These are phyloP conservation scores for Rhyacophila brunnea DNA, from an alignment of 1,140 invertebrate genomes.

Conservation along the genomic window DNA sequence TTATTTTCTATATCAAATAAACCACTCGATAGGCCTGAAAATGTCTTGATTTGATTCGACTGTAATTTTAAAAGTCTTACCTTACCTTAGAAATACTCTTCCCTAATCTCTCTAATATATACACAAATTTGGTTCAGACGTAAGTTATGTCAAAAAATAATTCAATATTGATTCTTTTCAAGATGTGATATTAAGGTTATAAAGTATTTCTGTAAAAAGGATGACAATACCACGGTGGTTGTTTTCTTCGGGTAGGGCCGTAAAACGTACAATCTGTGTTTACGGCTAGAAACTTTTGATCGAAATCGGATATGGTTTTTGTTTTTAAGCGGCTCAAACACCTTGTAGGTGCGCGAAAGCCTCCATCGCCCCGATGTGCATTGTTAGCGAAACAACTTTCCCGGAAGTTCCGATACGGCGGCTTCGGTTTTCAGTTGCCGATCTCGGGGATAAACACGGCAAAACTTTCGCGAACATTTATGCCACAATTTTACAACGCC, in stretches of 20 bases:
- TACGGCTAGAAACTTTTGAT: constrained; percentile 31
- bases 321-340: constrained; percentile 11
- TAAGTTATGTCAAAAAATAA: no score
- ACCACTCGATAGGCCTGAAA: no score
- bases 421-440: constrained; percentile 2
- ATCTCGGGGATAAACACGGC: constrained; percentile 5
- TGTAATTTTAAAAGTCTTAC: no score
- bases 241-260: constrained; percentile 3
- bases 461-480: constrained; percentile 26
- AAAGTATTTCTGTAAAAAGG: no score
- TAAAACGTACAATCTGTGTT: constrained; percentile 32
- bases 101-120: no score
- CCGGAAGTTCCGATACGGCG: constrained; percentile 18
- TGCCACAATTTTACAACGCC: constrained; percentile 34
- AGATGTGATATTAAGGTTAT: no score
- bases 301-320: constrained; percentile 29
- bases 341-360: not conserved
- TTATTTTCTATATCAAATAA: no score
- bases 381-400: constrained; percentile 28
- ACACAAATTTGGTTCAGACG: no score
- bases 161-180: no score
- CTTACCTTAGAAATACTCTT: no score
- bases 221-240: not conserved
- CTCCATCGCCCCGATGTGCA: constrained; percentile 19
- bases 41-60: no score